These are phyloP conservation scores for Podotricha telesiphe DNA, from an alignment of 2,888 invertebrate species.

Conservation along the genomic window DNA sequence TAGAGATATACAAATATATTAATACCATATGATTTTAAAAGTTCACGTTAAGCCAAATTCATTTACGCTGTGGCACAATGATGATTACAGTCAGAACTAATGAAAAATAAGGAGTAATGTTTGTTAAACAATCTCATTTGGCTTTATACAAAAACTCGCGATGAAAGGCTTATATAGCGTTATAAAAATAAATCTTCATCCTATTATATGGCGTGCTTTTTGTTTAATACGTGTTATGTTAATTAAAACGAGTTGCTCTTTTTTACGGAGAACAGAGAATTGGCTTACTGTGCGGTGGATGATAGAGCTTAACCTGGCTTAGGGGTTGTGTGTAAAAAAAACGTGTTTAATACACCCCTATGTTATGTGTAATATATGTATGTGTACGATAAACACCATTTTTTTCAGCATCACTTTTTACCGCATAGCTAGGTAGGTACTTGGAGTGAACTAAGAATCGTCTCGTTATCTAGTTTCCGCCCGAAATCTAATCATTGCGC, in stretches of 20 bases:
- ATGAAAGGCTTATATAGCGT: conserved; percentile 14
- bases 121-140: conserved; percentile 3
- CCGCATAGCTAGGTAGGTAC: no score
- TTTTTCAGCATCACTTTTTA: no score
- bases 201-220: background rate
- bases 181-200: conserved; percentile 15
- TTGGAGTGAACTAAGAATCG: no score
- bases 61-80: background rate
- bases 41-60: background rate
- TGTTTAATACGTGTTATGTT: conserved; percentile 6
- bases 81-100: background rate
- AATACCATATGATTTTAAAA: background rate
- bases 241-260: background rate
- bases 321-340: no score
- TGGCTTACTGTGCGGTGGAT: no score
- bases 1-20: no score
- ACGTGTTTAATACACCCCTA: no score
- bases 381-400: no score
- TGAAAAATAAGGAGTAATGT: conserved; percentile 9
- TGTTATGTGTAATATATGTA: no score
- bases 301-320: no score
- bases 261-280: background rate
- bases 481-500: no score
- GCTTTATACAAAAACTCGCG: conserved; percentile 11
- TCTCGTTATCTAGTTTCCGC: no score